Base-by-base conservation (phyloP, 1,140 invertebrate genomes). In the Dreissena polymorpha region DNA sequence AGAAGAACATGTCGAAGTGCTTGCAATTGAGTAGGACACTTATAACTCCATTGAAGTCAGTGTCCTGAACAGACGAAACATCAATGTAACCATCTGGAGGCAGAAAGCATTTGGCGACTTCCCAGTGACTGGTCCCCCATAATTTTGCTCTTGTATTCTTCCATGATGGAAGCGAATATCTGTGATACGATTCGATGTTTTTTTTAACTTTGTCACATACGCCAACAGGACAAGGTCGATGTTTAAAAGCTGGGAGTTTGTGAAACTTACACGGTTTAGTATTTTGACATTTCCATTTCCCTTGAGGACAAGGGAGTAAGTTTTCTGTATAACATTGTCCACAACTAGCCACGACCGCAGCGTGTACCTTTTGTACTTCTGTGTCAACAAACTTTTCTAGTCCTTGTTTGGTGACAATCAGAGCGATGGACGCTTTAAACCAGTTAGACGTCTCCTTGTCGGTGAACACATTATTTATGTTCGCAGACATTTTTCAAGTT, bases 351-450 rank as follows among this genome's bases (percentile, higher is more conserved):
- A 6, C 27, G 10, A 49, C n/a, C 16, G 29, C 16, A 18, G 50
- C 29, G 18, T 69, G 67, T 49, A 27, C 29, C 25, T 29, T 27
- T 69, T 69, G 27, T 8, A 69, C 29, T 69, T 69, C 67, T 14
- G 25, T 49, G 23, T 69, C 29, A 25, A 69, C 67, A 29, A 69
- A 69, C 14, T 69, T 49, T 25, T 25, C 10, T 27, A 69, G 18
- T 27, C 67, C 67, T 69, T 69, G 27, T 25, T 69, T 69, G 7
- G 27, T 69, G 50, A 69, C 50, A 6, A 69, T 49, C 27, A 69
- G 50, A 29, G 67, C 67, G 27, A 69, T 27, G 10, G 27, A 27
- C 10, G 67, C 67, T 49, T 69, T 69, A 14, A 69, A 29, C 67
- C 67, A 69, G 25, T 69, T 69, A 23, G 23, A 39, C 39, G 39